Conservation (phyloP, 2,888 invertebrate species). For the Lordiphosa fenestrarum region DNA sequence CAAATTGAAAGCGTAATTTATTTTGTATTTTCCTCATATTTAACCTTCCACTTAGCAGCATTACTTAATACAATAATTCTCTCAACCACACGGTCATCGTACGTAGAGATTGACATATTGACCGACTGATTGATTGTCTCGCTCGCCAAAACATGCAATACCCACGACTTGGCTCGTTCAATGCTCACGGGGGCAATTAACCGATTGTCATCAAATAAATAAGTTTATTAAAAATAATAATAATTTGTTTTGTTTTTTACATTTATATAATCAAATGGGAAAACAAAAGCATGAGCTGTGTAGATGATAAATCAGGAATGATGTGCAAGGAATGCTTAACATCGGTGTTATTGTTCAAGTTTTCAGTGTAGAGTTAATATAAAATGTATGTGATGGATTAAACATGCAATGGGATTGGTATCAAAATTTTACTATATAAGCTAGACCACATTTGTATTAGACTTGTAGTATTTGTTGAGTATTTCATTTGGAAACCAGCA, state of each 20-base stretch:
- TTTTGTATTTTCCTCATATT: slow-evolving; percentile 2
- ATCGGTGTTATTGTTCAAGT: slow-evolving; percentile 4
- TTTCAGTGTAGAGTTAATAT: slow-evolving; percentile 13
- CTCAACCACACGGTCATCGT: slow-evolving; percentile 26
- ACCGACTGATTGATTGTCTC: slow-evolving; percentile 25
- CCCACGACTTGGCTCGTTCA: slow-evolving; percentile 18
- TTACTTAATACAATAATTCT: slow-evolving; percentile 8
- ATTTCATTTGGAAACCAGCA: background rate
- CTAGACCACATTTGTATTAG: too few species aligned
- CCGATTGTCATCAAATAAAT: slow-evolving; percentile 55
- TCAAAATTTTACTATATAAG: slow-evolving; percentile 7
- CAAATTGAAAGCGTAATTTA: too few species aligned
- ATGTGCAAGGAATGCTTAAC: slow-evolving; percentile 3
- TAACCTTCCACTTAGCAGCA: slow-evolving; percentile 4
- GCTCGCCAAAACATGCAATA: slow-evolving; percentile 15
- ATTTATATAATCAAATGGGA: slow-evolving; percentile 22
- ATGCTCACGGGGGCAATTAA: slow-evolving; percentile 47
- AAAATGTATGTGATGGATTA: background rate
- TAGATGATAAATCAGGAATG: slow-evolving; percentile 12
- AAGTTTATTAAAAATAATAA: slow-evolving; percentile 31
- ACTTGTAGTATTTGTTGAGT: slow-evolving; percentile 7
- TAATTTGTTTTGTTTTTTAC: background rate
- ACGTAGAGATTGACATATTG: slow-evolving; percentile 27
- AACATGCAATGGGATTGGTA: background rate
- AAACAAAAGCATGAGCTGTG: slow-evolving; percentile 9